A percentile compares a stretch with the other conserved stretches of the same genome.
These are phyloP conservation scores for Drosophila macrospina DNA, from an alignment of 2,888 invertebrate genomes.

Conservation along the genomic window DNA sequence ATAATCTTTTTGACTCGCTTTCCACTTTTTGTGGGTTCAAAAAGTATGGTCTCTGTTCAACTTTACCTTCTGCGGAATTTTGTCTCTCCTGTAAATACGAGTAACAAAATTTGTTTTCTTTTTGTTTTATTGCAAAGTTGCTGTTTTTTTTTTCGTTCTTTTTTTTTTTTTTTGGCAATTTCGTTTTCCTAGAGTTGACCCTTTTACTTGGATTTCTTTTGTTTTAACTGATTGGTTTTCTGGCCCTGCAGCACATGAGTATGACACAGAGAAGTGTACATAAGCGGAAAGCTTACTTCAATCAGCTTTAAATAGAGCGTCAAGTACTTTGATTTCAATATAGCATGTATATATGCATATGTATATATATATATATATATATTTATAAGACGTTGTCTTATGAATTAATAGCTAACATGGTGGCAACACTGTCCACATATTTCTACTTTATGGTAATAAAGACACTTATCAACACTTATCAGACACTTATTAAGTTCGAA, in stretches of 20 bases:
- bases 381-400: no score
- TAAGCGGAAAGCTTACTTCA: background rate
- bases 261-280: slow-evolving; percentile 11
- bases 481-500: no score
- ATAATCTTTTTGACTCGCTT: background rate
- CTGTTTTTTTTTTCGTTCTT: background rate
- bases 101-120: slow-evolving; percentile 32
- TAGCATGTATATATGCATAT: background rate
- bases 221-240: slow-evolving; percentile 55
- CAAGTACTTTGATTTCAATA: background rate
- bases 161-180: slow-evolving; percentile 30
- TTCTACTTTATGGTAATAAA: no score
- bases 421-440: no score
- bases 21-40: background rate
- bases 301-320: background rate
- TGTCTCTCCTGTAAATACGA: slow-evolving; percentile 2
- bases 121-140: slow-evolving; percentile 31
- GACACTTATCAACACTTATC: no score
- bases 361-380: background rate
- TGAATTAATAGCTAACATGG: no score
- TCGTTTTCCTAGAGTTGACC: slow-evolving; percentile 31
- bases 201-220: slow-evolving; percentile 44
- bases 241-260: slow-evolving; percentile 39
- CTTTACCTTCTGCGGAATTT: background rate
- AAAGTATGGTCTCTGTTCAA: background rate